Base-by-base conservation (phyloP, 2,888 invertebrate genomes). In the Achlya flavicornis region DNA sequence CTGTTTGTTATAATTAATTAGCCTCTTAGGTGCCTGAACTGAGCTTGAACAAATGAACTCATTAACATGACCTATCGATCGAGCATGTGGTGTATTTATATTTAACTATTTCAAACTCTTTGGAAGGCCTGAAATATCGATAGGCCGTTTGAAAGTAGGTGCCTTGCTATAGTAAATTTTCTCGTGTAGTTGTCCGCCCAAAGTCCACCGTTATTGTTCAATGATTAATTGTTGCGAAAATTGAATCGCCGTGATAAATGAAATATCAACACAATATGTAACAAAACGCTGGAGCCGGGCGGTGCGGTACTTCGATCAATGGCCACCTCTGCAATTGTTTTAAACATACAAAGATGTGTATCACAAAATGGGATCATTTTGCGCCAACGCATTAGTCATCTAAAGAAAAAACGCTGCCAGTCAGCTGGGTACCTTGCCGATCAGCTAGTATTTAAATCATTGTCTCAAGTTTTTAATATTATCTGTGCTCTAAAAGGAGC, bases 171-270 rank as follows among this genome's bases (percentile, higher is more conserved):
- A 43, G 65, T 64, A 57, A 67, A 69, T 67, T 60, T 68, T 65
- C 68, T 64, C 61, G 33, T 65, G 59, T 63, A 70, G 69, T 66
- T 64, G 63, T 71, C 70, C 72, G 70, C 68, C 72, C 72, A 75
- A 73, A 75, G 80, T 71, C 74, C 77, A 68, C 66, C 67, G 71
- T 76, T 77, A 82, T 85, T 86, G 83, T 85, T 82, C 75, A 75
- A 74, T 87, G 86, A 87, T 87, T 87, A 86, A 87, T 87, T 81
- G 82, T 77, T 76, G 74, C 73, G 80, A 81, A 87, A 87, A 87
- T 87, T 87, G 87, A 87, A 87, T 82, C 76, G 78, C 80, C 77
- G 76, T 85, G 84, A 86, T 85, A 83, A 86, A 87, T 86, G 84
- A 86, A 87, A 87, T 81, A 85, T 80, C 84, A 82, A 79, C 83